Evolutionary conservation across 1,140 invertebrate genomes (phyloP), one percentile per base, ranked within the genome.

Genomic region (Wasmannia auropunctata): DNA sequence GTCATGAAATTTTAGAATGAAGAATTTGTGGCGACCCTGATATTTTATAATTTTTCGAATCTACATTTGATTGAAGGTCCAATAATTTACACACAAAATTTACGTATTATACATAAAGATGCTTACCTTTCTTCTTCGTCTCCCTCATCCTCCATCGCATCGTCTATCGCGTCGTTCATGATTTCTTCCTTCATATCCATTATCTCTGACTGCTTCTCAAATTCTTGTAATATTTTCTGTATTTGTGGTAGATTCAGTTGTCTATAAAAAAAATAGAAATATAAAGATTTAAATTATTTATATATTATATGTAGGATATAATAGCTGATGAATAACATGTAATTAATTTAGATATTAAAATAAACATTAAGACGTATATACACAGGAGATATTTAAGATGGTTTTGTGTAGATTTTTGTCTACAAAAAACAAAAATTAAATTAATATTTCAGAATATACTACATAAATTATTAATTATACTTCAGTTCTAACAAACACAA

Each of bases 131-230:
- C 99, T 94, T 99, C 99, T 95, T 99, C 99, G 94, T 99, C 99
- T 54, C 97, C 99, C 94, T 99, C 99, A 91, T 98, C 99, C 88
- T 98, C 99, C 97, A 99, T 99, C 3, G 99, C 99, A 96, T 99
- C 99, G 95, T 99, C 99, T 92, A 99, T 99, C 8, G 98, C 99
- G 95, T 99, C 99, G 95, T 99, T 99, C 97, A 99, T 99, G 96
- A 99, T 99, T 95, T 99, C 99, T 95, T 99, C 99, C 93, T 99
- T 99, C 99, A 99, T 99, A 94, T 99, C 99, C 99, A 99, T 99
- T 84, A 99, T 99, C 95, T 99, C 99, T 0, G 98, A 99, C 93
- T 99, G 99, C 92, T 99, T 99, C 95, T 99, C 99, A 96, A 99
- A 99, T 93, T 99, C 99, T 96, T 98, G 98, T 93, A 99, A 97